A percentile compares a stretch with the other conserved stretches of the same genome.
phyloP scores from a whole-genome alignment of 1,140 invertebrate genomes.

The Sycophila sp. region DNA sequence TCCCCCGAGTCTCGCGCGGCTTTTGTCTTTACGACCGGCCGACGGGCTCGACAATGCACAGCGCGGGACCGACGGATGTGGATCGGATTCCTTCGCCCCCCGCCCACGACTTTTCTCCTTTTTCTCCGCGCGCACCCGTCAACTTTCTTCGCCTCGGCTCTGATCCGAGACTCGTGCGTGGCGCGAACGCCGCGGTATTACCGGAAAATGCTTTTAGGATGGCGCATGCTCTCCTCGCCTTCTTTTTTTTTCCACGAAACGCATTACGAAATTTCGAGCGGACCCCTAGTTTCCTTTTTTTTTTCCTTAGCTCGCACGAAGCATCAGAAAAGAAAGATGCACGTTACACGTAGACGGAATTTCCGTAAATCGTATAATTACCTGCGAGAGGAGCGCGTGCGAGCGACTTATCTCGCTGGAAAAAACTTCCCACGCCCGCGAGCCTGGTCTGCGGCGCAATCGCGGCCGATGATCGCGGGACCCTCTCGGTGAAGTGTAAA shows the following conservation, averaged over 20 bases:
- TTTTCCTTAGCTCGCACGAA: too few relatives aligned
- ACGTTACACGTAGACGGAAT: too few relatives aligned
- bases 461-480: constrained; percentile 10
- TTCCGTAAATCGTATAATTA: too few relatives aligned
- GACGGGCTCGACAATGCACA: background rate
- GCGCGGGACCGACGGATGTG: constrained; percentile 21
- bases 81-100: constrained; percentile 32
- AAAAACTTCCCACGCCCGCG: background rate
- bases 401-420: background rate
- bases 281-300: too few relatives aligned
- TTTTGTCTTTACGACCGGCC: constrained; percentile 32
- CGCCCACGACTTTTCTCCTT: constrained; percentile 42
- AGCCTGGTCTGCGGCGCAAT: background rate
- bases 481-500: background rate
- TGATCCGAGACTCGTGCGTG: too few relatives aligned
- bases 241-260: background rate
- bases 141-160: background rate
- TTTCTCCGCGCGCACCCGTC: constrained; percentile 38
- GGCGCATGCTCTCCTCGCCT: background rate
- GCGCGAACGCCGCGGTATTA: background rate
- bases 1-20: background rate
- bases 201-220: constrained; percentile 18
- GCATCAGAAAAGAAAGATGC: too few relatives aligned
- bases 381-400: too few relatives aligned
- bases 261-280: background rate